A percentile compares a stretch with the other conserved stretches of the same genome.
phyloP scores from a whole-genome alignment of 2,113 vertebrate species.

The Cacatua alba region DNA sequence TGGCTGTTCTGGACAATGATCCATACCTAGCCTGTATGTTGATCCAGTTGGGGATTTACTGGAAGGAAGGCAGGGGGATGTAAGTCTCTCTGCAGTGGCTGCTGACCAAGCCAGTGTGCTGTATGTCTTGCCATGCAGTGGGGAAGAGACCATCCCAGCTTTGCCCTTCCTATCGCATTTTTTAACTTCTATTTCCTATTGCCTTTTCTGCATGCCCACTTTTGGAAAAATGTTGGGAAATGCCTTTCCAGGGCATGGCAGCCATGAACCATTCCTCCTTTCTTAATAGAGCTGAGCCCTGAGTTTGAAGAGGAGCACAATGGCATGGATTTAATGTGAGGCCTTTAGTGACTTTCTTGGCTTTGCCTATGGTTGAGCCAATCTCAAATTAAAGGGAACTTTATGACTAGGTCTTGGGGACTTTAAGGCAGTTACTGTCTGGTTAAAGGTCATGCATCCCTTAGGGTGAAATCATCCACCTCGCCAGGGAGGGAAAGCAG shows the following conservation, averaged over 20 bases:
- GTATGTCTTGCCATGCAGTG: fast-evolving
- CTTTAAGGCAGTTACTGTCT: not conserved
- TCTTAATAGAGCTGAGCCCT: not conserved
- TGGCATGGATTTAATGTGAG: fast-evolving
- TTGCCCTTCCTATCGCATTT: not conserved
- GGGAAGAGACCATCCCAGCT: not conserved
- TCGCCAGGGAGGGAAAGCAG: not conserved
- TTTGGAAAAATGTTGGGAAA: not conserved
- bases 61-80: not conserved
- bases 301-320: not conserved
- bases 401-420: not conserved
- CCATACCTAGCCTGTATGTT: fast-evolving
- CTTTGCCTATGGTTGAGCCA: not conserved
- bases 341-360: not conserved
- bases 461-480: not conserved
- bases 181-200: not conserved
- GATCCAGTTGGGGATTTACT: not conserved
- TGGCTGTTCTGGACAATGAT: not conserved
- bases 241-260: not conserved
- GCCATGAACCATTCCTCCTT: not conserved
- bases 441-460: not conserved
- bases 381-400: not conserved
- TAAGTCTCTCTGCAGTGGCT: not conserved
- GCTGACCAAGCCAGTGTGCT: fast-evolving
- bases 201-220: fast-evolving